Evolutionary conservation across 1,140 invertebrate genomes (phyloP).

Genomic region (Procambarus clarkii): DNA sequence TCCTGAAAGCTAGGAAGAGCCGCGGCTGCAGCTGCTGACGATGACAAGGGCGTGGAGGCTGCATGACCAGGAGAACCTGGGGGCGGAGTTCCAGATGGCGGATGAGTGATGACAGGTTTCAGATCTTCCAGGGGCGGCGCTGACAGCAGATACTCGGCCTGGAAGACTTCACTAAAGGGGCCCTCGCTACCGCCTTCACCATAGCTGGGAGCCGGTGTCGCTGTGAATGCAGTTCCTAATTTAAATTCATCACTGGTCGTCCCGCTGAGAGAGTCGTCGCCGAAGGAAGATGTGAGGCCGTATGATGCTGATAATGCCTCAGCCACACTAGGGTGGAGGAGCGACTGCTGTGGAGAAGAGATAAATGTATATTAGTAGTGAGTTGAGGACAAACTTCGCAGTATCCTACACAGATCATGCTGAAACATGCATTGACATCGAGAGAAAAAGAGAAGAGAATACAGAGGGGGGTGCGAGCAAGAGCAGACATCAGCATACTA

Average conservation of each 20-base stretch:
- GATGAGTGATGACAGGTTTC: constrained; percentile 69
- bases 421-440: constrained; percentile 49
- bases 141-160: constrained; percentile 65
- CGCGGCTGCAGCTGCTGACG: constrained; percentile 54
- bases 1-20: constrained; percentile 89
- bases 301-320: constrained; percentile 80
- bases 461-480: constrained; percentile 62
- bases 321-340: constrained; percentile 81
- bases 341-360: constrained; percentile 78
- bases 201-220: constrained; percentile 64
- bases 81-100: constrained; percentile 67
- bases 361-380: not conserved
- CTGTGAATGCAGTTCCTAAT: constrained; percentile 67
- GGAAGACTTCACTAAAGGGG: constrained; percentile 70
- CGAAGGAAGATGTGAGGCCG: constrained; percentile 65
- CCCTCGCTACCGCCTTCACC: constrained; percentile 61
- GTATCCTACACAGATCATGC: constrained; percentile 62
- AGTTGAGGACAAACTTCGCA: not conserved
- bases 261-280: constrained; percentile 66
- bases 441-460: constrained; percentile 45
- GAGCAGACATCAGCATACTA: constrained; percentile 60
- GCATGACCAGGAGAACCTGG: constrained; percentile 73
- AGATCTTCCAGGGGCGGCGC: constrained; percentile 64
- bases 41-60: constrained; percentile 77
- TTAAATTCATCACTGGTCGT: constrained; percentile 65